Conservation (phyloP, 2,888 invertebrate species). For the Aphidoletes aphidimyza region DNA sequence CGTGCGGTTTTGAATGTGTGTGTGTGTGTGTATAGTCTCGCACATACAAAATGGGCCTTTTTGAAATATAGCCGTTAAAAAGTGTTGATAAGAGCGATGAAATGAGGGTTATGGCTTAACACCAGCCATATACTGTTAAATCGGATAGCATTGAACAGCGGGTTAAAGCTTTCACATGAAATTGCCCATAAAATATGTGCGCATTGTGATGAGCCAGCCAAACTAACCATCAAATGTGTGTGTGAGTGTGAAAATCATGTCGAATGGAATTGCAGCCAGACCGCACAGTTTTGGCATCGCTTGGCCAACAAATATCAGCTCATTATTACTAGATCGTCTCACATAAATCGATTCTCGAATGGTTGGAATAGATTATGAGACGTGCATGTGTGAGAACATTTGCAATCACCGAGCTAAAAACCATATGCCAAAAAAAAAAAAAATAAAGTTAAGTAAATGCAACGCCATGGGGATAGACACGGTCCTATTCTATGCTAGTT, state of each 20-base stretch:
- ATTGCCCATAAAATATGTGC: not conserved
- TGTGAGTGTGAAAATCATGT: not conserved
- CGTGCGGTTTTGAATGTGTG: conserved; percentile 11
- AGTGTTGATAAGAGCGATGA: not conserved
- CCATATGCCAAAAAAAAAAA: conserved; percentile 27
- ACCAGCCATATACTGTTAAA: too few species aligned
- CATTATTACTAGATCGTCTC: conserved; percentile 32
- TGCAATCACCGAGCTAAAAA: not conserved
- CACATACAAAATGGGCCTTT: conserved; percentile 4
- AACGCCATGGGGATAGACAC: too few species aligned
- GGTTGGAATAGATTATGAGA: conserved; percentile 16
- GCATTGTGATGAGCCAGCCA: not conserved
- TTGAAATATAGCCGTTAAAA: conserved; percentile 23
- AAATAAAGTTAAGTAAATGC: conserved; percentile 38
- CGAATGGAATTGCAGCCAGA: too few species aligned
- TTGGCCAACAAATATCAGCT: conserved; percentile 37
- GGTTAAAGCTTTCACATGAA: not conserved
- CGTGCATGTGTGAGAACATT: conserved; percentile 12
- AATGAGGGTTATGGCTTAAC: too few species aligned
- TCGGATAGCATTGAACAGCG: too few species aligned
- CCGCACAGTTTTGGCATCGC: too few species aligned
- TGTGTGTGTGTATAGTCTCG: too few species aligned
- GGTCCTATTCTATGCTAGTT: too few species aligned
- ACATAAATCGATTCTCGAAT: conserved; percentile 45
- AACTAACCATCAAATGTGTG: not conserved